phyloP scores from a whole-genome alignment of 1,140 invertebrate genomes.

The Sipha flava region DNA sequence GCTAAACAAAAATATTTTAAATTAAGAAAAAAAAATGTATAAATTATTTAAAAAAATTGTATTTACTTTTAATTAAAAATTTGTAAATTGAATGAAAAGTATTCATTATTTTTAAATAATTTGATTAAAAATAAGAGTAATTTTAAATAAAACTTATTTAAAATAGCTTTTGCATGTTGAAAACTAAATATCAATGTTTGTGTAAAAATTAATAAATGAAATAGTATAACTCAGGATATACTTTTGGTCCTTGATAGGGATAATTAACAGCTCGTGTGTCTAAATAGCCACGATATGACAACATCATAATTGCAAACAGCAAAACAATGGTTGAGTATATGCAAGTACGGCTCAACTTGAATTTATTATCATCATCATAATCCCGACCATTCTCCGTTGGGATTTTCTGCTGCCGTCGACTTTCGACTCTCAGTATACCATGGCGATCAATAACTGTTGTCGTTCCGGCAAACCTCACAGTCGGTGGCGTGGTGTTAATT shows the following conservation, averaged over 20 bases:
- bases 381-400: neutral
- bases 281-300: neutral
- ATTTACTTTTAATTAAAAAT: too few species aligned
- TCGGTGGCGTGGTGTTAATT: neutral
- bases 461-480: neutral
- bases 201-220: too few species aligned
- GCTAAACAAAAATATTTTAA: too few species aligned
- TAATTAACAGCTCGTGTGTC: slow-evolving; percentile 11
- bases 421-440: neutral
- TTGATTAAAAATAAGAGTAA: too few species aligned
- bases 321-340: neutral
- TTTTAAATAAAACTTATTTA: too few species aligned
- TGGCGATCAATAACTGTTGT: neutral
- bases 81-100: too few species aligned
- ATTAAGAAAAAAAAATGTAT: too few species aligned
- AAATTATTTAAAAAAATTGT: too few species aligned
- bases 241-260: slow-evolving; percentile 10
- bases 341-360: neutral
- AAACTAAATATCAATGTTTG: too few species aligned
- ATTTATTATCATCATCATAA: neutral
- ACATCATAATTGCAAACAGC: neutral
- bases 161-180: too few species aligned
- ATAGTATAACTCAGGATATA: too few species aligned
- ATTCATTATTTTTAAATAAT: too few species aligned
- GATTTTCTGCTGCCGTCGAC: neutral